Evolutionary conservation across 2,888 invertebrate species (phyloP).

Genomic region (Drosophila tanythrix): DNA sequence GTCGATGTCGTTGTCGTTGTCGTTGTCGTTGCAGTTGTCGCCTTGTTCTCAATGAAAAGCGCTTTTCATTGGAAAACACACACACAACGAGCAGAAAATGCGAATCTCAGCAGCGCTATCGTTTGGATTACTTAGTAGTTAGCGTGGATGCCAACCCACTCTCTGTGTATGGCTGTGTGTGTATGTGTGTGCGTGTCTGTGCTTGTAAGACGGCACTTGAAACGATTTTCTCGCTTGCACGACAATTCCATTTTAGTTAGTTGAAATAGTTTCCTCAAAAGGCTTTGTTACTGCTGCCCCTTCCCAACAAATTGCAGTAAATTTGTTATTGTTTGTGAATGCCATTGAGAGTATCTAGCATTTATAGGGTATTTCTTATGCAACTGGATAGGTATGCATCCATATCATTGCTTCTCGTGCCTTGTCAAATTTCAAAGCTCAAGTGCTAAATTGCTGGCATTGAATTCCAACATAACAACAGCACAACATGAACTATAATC

Average conservation of each 20-base stretch:
- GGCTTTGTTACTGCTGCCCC: slow-evolving; percentile 35
- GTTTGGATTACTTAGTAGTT: slow-evolving; percentile 66
- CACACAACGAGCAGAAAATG: slow-evolving; percentile 34
- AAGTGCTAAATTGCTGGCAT: slow-evolving; percentile 75
- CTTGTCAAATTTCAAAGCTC: slow-evolving; percentile 21
- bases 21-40: slow-evolving; percentile 31
- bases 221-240: slow-evolving; percentile 40
- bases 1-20: slow-evolving; percentile 14
- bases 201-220: slow-evolving; percentile 51
- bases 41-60: slow-evolving; percentile 67
- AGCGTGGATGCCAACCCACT: slow-evolving; percentile 19
- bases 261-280: slow-evolving; percentile 49
- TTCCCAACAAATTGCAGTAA: slow-evolving; percentile 52
- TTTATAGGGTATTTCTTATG: slow-evolving; percentile 40
- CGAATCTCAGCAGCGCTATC: slow-evolving; percentile 58
- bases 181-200: slow-evolving; percentile 20
- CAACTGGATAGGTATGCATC: slow-evolving; percentile 31
- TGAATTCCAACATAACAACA: slow-evolving; percentile 32
- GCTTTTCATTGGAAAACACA: slow-evolving; percentile 66
- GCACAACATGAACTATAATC: slow-evolving; percentile 57
- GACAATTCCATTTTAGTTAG: slow-evolving; percentile 45
- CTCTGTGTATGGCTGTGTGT: slow-evolving; percentile 21
- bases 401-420: slow-evolving; percentile 12
- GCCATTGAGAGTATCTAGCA: slow-evolving; percentile 26
- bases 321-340: slow-evolving; percentile 58